Conservation (phyloP, 2,888 invertebrate genomes). For the Stenodera caucasica region DNA sequence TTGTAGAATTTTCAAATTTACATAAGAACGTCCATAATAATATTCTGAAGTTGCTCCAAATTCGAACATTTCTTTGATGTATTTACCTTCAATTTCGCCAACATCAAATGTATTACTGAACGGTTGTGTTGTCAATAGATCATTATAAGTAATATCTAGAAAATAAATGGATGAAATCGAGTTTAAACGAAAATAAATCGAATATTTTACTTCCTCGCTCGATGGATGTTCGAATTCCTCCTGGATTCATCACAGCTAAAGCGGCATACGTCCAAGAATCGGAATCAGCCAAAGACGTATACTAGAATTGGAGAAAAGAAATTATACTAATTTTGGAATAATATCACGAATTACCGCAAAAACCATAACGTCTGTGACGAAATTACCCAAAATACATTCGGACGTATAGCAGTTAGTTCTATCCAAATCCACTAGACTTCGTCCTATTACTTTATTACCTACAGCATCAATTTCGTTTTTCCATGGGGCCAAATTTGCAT, state of each 20-base stretch:
- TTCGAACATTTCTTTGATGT: conserved; percentile 66
- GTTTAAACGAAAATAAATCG: too few relatives aligned
- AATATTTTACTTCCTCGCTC: conserved; percentile 64
- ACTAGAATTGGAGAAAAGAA: conserved; percentile 57
- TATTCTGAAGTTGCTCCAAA: conserved; percentile 55
- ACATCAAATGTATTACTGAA: conserved; percentile 76
- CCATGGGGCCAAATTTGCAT: conserved; percentile 33
- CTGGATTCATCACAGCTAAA: conserved; percentile 68
- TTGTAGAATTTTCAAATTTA: conserved; percentile 62
- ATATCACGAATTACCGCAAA: conserved; percentile 65
- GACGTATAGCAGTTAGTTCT: conserved; percentile 59
- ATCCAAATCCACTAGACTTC: conserved; percentile 52
- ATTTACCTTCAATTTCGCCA: conserved; percentile 68
- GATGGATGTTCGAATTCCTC: conserved; percentile 69
- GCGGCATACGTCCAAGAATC: conserved; percentile 68
- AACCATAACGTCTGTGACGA: conserved; percentile 72
- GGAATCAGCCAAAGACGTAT: conserved; percentile 55
- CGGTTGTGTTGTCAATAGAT: conserved; percentile 70
- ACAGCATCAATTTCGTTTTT: conserved; percentile 31
- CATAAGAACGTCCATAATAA: conserved; percentile 52
- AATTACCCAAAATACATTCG: conserved; percentile 76
- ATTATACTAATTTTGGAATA: too few relatives aligned
- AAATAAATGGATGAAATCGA: too few relatives aligned
- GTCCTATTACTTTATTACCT: conserved; percentile 34
- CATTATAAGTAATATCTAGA: conserved; percentile 71